Evolutionary conservation across 2,113 vertebrate genomes (phyloP), one percentile per base, ranked within the genome.

Genomic region (Campylorhamphus procurvoides): DNA sequence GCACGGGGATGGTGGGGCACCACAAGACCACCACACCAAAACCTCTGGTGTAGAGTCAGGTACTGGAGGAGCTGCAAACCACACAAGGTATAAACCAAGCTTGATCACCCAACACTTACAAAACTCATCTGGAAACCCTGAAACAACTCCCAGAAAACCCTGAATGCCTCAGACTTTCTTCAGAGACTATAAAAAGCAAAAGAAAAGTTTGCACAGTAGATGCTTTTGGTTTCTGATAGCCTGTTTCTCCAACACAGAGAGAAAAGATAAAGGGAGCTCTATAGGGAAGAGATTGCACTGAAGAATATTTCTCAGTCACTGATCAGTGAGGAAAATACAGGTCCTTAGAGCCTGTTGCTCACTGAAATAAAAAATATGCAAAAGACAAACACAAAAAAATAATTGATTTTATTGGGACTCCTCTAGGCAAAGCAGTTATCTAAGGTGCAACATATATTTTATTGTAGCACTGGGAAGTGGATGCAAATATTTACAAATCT

Each of bases 401-500:
- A 64, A 93, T 92, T 96, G 72, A 81, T 80, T 96, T 97, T 93
- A 86, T 17, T 88, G 25, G 44, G 78, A 68, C 16, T 93, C 84
- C 79, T 69, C 42, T 68, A 84, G 85, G 92, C 73, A 93, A 77
- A 86, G 68, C 73, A 84, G 82, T 89, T 94, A 90, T 69, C 64
- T 90, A 24, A 94, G 92, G 52, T 71, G 81, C 49, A 87, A 89
- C 75, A 60, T 40, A 59, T 60, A 42, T 89, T 93, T 93, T 86
- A 89, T 75, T 81, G 52, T 81, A 59, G 75, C 56, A 60, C 79
- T 67, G 79, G 49, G 85, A 93, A 56, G 73, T 68, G 40, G 44
- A 60, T 88, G 64, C n/a, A 93, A 94, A 96, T 28, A 77, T 90
- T 94, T 87, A 92, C 86, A 95, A 93, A 92, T 89, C 87, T 88